These are phyloP conservation scores for Oopsacas minuta DNA, from an alignment of 37 sponge, comb jelly and placozoan genomes.

Conservation along the genomic window DNA sequence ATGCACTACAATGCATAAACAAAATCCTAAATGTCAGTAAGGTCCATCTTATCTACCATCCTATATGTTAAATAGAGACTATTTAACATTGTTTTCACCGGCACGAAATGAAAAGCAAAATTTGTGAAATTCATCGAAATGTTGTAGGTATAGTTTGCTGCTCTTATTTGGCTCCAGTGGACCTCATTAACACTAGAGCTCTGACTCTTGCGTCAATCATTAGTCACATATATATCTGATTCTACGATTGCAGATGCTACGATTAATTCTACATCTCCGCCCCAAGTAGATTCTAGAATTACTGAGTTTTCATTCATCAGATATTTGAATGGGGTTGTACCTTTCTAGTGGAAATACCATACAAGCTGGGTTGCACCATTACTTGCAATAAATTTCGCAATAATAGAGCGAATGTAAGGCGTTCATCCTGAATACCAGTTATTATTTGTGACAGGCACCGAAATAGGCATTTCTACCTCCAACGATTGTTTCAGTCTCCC, in stretches of 20 bases:
- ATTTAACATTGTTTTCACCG: neutral
- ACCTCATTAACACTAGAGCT: neutral
- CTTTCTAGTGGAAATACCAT: constrained; percentile 12
- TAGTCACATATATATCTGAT: neutral
- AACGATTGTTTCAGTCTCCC: constrained; percentile 3
- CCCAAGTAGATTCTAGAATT: neutral
- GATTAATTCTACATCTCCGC: neutral
- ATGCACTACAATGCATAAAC: too few species aligned
- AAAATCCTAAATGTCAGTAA: neutral
- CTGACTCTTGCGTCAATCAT: neutral
- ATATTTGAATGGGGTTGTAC: neutral
- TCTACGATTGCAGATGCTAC: neutral
- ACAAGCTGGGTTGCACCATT: neutral
- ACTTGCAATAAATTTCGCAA: constrained; percentile 4
- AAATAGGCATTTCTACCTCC: constrained; percentile 3
- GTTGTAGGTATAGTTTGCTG: constrained; percentile 2
- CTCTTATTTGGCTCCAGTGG: neutral
- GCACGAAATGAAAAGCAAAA: neutral
- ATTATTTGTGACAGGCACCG: constrained; percentile 14
- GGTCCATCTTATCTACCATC: neutral
- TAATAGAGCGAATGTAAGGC: neutral
- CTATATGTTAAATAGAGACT: neutral
- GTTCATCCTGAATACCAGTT: neutral
- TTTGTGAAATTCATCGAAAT: neutral
- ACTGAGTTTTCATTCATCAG: neutral